phyloP scores from a whole-genome alignment of 2,888 invertebrate species.

The Conus canariensis region DNA sequence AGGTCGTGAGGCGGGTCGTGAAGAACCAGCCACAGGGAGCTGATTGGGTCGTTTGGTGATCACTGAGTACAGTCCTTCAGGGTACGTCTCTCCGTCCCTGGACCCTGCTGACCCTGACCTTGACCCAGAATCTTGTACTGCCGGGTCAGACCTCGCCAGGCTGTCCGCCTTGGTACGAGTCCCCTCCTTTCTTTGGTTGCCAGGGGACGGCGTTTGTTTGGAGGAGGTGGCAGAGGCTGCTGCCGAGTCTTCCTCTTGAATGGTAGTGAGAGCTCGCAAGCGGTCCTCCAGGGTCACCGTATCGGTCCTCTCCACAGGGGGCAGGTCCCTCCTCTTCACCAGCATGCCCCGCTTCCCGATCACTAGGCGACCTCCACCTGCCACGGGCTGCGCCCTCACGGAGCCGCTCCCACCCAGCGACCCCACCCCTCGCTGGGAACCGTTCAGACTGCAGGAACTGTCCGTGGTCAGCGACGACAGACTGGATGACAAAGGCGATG shows the following conservation, averaged over 20 bases:
- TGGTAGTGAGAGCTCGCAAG: conserved; percentile 66
- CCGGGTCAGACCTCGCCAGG: background rate
- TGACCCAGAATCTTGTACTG: background rate
- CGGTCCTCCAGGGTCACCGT: conserved; percentile 60
- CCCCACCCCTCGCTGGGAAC: conserved; percentile 35
- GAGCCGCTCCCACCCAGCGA: background rate
- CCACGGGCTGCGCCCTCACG: conserved; percentile 41
- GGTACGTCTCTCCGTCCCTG: background rate
- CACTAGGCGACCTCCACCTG: conserved; percentile 41
- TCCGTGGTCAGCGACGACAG: conserved; percentile 60
- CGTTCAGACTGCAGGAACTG: conserved; percentile 47
- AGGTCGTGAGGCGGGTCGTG: background rate
- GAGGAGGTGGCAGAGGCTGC: background rate
- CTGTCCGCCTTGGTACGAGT: too few species aligned
- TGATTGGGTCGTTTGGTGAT: conserved; percentile 19
- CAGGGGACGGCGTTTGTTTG: background rate
- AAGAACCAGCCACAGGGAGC: background rate
- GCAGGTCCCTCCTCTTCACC: conserved; percentile 37
- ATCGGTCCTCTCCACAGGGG: conserved; percentile 30
- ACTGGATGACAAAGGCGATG: conserved; percentile 68
- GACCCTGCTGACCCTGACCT: conserved; percentile 12
- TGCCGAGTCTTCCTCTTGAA: conserved; percentile 65
- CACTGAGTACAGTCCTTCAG: conserved; percentile 29
- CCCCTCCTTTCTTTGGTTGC: background rate
- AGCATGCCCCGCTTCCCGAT: conserved; percentile 40